phyloP scores from a whole-genome alignment of 1,140 invertebrate species.

The Elymnias hypermnestra region DNA sequence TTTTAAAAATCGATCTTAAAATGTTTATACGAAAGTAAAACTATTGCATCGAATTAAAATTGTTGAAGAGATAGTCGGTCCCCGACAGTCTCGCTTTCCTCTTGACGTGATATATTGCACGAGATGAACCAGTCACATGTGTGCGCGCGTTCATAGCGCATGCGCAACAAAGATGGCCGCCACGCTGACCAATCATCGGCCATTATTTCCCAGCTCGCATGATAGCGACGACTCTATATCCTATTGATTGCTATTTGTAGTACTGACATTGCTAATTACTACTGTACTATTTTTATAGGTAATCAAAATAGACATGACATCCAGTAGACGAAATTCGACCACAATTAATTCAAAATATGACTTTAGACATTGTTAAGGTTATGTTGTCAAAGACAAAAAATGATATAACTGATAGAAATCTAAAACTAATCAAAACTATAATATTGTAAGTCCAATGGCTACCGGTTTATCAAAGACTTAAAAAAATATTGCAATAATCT shows the following conservation, averaged over 20 bases:
- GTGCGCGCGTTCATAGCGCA: conserved; percentile 44
- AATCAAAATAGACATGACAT: too few relatives aligned
- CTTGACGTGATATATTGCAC: conserved; percentile 12
- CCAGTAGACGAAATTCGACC: too few relatives aligned
- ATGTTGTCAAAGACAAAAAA: too few relatives aligned
- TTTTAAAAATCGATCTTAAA: too few relatives aligned
- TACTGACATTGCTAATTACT: conserved; percentile 37
- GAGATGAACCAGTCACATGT: conserved; percentile 44
- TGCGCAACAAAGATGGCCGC: conserved; percentile 67
- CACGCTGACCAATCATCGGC: conserved; percentile 46
- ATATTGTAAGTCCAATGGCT: too few relatives aligned
- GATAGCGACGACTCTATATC: conserved; percentile 39
- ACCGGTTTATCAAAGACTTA: too few relatives aligned
- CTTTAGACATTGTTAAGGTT: too few relatives aligned
- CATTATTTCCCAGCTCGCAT: conserved; percentile 32
- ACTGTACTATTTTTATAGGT: conserved; percentile 9
- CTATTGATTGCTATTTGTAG: conserved; percentile 56
- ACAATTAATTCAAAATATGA: too few relatives aligned
- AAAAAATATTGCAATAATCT: too few relatives aligned
- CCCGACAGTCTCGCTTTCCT: conserved; percentile 7
- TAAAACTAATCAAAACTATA: too few relatives aligned
- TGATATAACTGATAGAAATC: too few relatives aligned
- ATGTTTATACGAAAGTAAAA: conserved; percentile 1
- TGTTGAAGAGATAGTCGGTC: conserved; percentile 1
- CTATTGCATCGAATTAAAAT: conserved; percentile 12